Base-by-base conservation (phyloP, 2,797 vertebrate species). In the Falco rusticolus region DNA sequence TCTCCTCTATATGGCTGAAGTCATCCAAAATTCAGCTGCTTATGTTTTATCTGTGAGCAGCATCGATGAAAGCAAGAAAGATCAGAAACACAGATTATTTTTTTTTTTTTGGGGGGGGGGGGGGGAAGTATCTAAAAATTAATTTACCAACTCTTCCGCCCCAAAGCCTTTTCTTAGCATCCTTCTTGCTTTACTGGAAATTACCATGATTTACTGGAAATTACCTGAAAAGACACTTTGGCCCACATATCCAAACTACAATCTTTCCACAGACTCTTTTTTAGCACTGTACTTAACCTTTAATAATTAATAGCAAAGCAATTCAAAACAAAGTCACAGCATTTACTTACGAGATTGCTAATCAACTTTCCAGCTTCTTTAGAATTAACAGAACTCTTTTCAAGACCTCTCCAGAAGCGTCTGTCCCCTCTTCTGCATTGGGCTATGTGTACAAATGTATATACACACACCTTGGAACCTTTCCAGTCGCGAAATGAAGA, bases 251-350 rank as follows among this genome's bases (percentile, higher is more conserved):
- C 86, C 66, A 95, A 96, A 68, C 91, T 51, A 56, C 9, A 65
- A 16, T 89, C 57, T 96, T 92, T 64, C 82, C 72, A 65, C 33
- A 72, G 84, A 53, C 21, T 68, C 41, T 65, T 75, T 86, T 96
- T 96, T 87, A 96, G 51, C 83, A 84, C 48, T 75, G 16, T 82
- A 79, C 93, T 97, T 95, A 92, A 72, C 64, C 34, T 90, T 95
- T 91, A 94, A 96, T 92, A 95, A 97, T 96, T 94, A 94, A 96
- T 66, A 92, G 28, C 65, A 81, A 95, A 95, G 80, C 65, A 92
- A 94, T 80, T 89, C 26, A 80, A 95, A 94, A 95, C 94, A 79
- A 89, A 96, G 86, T 89, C 82, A 68, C 34, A 51, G 25, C 26
- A 41, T 89, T 95, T 93, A 74, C 57, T 78, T 75, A 63, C 12